Conservation (phyloP, 2,888 invertebrate species). For the Nomada ruficornis region DNA sequence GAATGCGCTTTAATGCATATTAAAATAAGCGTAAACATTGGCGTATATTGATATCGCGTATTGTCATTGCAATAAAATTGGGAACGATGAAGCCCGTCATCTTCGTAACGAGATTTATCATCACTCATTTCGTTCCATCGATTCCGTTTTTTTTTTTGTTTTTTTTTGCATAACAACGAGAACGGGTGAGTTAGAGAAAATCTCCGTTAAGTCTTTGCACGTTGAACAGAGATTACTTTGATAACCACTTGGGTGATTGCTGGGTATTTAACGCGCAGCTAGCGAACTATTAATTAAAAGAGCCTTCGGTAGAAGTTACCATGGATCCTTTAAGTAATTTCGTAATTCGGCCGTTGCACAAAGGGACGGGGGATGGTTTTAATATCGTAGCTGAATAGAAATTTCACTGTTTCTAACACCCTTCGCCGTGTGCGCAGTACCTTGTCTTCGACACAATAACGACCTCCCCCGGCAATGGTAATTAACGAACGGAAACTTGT, state of each 20-base stretch:
- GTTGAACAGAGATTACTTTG: conserved; percentile 58
- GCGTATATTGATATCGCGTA: not conserved
- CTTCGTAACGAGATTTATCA: conserved; percentile 10
- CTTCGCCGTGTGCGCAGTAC: not conserved
- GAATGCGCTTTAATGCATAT: not conserved
- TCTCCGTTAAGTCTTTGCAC: conserved; percentile 33
- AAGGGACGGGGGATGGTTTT: conserved; percentile 39
- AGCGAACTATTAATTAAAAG: conserved; percentile 61
- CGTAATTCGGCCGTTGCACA: conserved; percentile 53
- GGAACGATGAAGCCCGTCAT: not conserved
- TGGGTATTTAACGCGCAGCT: conserved; percentile 56
- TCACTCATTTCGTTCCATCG: conserved; percentile 17
- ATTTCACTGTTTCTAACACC: conserved; percentile 49
- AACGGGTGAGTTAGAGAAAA: conserved; percentile 31
- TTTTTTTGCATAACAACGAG: conserved; percentile 22
- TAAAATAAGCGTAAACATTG: conserved; percentile 1
- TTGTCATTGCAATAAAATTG: not conserved
- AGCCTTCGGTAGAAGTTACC: conserved; percentile 51
- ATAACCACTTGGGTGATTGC: conserved; percentile 60
- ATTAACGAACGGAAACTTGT: conserved; percentile 7
- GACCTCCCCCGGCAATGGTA: not conserved
- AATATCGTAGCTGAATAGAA: conserved; percentile 55
- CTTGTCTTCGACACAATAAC: conserved; percentile 27
- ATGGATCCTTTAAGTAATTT: conserved; percentile 62
- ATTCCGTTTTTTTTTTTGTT: not conserved